phyloP scores from a whole-genome alignment of 2,113 vertebrate species.

The Myanophis thanlyinensis region DNA sequence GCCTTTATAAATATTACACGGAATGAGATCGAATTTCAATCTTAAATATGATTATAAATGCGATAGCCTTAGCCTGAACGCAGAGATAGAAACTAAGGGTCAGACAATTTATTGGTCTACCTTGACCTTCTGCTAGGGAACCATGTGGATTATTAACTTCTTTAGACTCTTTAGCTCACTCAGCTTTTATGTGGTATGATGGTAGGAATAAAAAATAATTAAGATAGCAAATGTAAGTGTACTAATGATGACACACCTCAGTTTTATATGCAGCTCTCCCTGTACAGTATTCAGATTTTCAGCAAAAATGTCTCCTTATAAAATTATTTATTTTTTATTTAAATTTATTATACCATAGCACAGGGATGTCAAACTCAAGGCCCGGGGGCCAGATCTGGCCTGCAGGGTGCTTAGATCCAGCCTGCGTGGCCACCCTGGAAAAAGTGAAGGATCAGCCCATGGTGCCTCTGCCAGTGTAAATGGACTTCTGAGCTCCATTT shows the following conservation, averaged over 20 bases:
- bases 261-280: neutral
- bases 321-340: neutral
- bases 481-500: too few relatives aligned
- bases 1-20: neutral
- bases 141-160: neutral
- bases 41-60: neutral
- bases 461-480: too few relatives aligned
- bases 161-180: neutral
- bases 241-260: neutral
- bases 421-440: too few relatives aligned
- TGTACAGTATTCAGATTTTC: neutral
- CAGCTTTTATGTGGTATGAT: neutral
- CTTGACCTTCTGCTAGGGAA: neutral
- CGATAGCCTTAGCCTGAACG: neutral
- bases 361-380: too few relatives aligned
- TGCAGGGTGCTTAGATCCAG: too few relatives aligned
- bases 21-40: neutral
- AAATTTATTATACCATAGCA: neutral
- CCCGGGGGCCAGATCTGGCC: too few relatives aligned
- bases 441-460: too few relatives aligned
- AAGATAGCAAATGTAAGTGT: neutral
- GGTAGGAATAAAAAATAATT: neutral
- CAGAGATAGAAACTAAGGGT: neutral
- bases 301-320: neutral
- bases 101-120: neutral